phyloP scores from a whole-genome alignment of 2,797 vertebrate genomes.

The Neostethus bicornis region DNA sequence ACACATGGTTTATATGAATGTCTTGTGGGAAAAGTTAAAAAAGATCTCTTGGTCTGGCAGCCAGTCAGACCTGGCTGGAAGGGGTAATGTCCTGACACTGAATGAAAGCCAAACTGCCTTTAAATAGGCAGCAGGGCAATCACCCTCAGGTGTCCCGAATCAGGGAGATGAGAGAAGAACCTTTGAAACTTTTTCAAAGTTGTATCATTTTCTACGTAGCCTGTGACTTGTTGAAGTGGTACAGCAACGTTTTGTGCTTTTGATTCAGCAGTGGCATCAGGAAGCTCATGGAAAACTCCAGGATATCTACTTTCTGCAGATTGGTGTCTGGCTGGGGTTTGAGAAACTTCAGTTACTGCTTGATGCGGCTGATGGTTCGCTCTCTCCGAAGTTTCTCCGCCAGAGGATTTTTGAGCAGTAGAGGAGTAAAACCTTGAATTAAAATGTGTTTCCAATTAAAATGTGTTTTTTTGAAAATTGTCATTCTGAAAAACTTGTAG shows the following conservation, averaged over 20 bases:
- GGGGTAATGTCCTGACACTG: no score
- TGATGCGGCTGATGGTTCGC: slow-evolving; percentile 60
- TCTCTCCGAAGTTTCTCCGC: slow-evolving; percentile 82
- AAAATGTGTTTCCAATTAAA: no score
- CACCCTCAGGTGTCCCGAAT: no score
- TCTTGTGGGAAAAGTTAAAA: no score
- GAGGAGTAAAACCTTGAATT: slow-evolving; percentile 21
- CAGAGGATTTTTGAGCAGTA: slow-evolving; percentile 57
- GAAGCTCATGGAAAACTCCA: slow-evolving; percentile 82
- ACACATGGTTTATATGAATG: no score
- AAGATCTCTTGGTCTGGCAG: no score
- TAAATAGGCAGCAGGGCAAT: no score
- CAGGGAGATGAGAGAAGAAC: no score
- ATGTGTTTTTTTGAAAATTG: no score
- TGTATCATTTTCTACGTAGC: slow-evolving; percentile 46
- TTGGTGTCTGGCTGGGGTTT: slow-evolving; percentile 68
- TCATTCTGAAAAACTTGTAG: no score
- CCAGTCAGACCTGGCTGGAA: no score
- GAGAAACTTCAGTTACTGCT: slow-evolving; percentile 56
- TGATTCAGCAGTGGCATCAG: slow-evolving; percentile 60
- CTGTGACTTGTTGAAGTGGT: slow-evolving; percentile 51
- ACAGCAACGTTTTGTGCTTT: slow-evolving; percentile 49
- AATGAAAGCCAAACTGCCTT: no score
- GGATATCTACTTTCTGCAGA: slow-evolving; percentile 83
- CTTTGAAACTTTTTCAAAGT: slow-evolving; percentile 48